Evolutionary conservation across 2,888 invertebrate species (phyloP), one percentile per base, ranked within the genome.

Genomic region (Eupithecia tripunctaria): DNA sequence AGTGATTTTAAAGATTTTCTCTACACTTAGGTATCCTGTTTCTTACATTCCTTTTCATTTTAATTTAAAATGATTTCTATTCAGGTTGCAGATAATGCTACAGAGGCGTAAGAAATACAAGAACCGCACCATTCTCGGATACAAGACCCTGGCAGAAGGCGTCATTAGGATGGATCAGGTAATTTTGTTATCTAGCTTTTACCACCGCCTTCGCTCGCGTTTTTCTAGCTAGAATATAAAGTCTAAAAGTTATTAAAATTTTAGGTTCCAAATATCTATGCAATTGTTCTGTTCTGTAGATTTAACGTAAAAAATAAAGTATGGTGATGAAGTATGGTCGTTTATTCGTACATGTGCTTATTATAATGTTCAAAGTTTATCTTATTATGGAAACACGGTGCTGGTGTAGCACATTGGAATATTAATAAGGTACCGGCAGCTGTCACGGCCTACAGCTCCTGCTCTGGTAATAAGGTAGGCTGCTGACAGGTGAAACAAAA

Each of bases 51-150:
- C 2, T 29, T 18, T n/a, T 15, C 56, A 25, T 12, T 59, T 59
- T 5, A 4, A 59, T 27, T 12, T 21, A 15, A 36, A 67, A 25
- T 12, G 7, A n/a, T 43, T 21, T 47, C 32, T 38, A 83, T 88
- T 4, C 89, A 96, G 96, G 88, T 95, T 99, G 82, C 97, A 99
- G 86, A 97, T 99, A 80, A 96, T 99, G 95, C 95, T 99, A 81
- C 99, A 99, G 90, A 95, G 99, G 80, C 96, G 99, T 80, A 99
- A 99, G 93, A 97, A 98, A 86, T 99, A 99, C 95, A 99, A 99
- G 95, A 99, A 99, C 91, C 96, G 99, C 84, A 99, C 99, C 43
- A 99, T 99, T 90, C 96, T 99, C 76, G 99, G 99, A 14, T 99
- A 98, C 94, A 99, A 99, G 92, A 99, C 99, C 0, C 95, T 99